Percentiles rank a stretch among this genome's conserved stretches.
phyloP scores from a whole-genome alignment of 2,797 vertebrate species.

The Tenualosa thibaudeaui region DNA sequence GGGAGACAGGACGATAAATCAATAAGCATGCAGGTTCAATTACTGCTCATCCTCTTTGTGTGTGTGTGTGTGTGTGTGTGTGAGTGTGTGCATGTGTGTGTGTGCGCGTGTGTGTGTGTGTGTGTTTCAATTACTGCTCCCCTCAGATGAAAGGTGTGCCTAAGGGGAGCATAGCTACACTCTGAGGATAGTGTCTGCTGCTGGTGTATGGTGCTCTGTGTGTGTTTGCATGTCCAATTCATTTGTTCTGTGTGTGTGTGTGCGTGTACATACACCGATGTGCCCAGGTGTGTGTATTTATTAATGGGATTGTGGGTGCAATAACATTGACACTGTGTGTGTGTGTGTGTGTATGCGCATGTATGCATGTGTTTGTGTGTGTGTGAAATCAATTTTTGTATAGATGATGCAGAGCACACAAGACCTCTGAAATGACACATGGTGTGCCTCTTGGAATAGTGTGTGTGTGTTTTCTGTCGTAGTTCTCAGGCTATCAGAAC shows the following conservation, averaged over 20 bases:
- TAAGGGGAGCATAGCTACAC: background rate
- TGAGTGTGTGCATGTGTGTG: background rate
- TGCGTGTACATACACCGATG: background rate
- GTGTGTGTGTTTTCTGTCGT: background rate
- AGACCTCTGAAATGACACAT: too few relatives aligned
- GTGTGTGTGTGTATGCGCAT: background rate
- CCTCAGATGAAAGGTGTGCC: background rate
- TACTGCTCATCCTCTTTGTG: background rate
- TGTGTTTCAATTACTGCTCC: conserved; percentile 27
- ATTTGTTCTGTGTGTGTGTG: background rate
- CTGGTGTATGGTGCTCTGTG: too few relatives aligned
- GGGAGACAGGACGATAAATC: background rate
- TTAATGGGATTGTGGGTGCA: background rate
- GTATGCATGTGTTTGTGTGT: background rate
- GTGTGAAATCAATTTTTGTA: too few relatives aligned
- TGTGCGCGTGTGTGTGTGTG: background rate
- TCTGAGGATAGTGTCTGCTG: background rate
- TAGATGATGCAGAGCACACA: too few relatives aligned
- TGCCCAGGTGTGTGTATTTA: background rate
- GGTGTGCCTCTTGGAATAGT: background rate
- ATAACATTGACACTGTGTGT: background rate
- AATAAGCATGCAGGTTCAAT: conserved; percentile 11
- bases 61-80: background rate
- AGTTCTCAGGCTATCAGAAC: too few relatives aligned
- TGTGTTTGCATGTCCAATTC: background rate